Percentiles rank a stretch among this genome's conserved stretches.
These are phyloP conservation scores for Yponomeuta cagnagella DNA, from an alignment of 2,888 invertebrate genomes.

Conservation along the genomic window DNA sequence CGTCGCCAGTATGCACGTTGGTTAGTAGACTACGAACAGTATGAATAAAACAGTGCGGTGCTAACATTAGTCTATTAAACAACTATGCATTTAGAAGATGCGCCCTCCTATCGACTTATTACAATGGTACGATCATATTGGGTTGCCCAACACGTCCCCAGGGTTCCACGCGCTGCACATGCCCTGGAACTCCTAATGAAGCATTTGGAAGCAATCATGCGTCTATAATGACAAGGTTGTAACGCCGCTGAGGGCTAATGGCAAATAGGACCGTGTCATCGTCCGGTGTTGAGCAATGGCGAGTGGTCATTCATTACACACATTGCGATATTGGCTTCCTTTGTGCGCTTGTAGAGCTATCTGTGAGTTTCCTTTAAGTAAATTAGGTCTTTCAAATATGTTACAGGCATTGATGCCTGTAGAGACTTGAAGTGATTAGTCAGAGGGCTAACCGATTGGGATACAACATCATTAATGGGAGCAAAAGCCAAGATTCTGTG, in stretches of 20 bases:
- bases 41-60: too few relatives aligned
- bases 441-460: too few relatives aligned
- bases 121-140: neutral
- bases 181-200: slow-evolving; percentile 6
- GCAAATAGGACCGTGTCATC: neutral
- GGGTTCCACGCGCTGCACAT: neutral
- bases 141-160: neutral
- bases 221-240: slow-evolving; percentile 9
- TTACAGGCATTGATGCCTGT: too few relatives aligned
- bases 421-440: too few relatives aligned
- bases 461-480: too few relatives aligned
- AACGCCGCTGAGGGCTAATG: slow-evolving; percentile 1
- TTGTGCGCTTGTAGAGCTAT: neutral
- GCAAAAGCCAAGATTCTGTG: too few relatives aligned
- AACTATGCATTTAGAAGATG: too few relatives aligned
- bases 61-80: too few relatives aligned
- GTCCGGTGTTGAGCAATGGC: neutral
- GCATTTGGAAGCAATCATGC: slow-evolving; percentile 9
- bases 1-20: too few relatives aligned
- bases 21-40: too few relatives aligned
- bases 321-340: neutral
- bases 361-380: neutral
- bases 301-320: neutral
- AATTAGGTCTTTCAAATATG: too few relatives aligned
- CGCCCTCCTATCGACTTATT: neutral